phyloP scores from a whole-genome alignment of 2,888 invertebrate species.

The Alloplasta piceator region DNA sequence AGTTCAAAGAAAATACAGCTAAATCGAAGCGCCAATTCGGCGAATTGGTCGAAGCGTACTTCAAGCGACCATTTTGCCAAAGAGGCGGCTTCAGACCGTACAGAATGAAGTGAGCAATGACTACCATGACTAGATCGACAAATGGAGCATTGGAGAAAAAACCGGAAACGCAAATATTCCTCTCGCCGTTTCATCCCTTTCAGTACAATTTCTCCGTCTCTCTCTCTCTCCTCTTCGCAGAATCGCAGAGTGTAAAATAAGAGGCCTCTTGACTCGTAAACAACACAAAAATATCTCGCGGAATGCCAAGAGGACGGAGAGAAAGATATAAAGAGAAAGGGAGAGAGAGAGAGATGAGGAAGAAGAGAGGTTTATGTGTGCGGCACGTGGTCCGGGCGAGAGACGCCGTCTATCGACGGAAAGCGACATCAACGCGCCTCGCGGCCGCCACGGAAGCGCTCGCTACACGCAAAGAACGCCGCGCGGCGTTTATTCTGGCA shows the following conservation, averaged over 20 bases:
- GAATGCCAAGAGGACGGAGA: constrained; percentile 11
- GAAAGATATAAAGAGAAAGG: not conserved
- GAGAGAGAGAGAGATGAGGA: constrained; percentile 1
- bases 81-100: no score
- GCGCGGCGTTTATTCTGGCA: not conserved
- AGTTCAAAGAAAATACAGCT: no score
- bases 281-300: constrained; percentile 38
- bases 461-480: not conserved
- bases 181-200: not conserved
- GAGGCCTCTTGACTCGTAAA: constrained; percentile 31
- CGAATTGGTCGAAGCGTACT: no score
- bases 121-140: no score
- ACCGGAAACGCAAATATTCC: no score
- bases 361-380: constrained; percentile 4
- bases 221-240: not conserved
- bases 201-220: not conserved
- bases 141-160: no score
- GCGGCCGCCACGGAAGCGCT: constrained; percentile 9
- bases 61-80: no score
- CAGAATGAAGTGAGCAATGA: no score
- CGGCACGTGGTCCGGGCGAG: constrained; percentile 51
- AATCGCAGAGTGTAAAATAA: not conserved
- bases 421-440: constrained; percentile 31
- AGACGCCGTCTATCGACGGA: constrained; percentile 51
- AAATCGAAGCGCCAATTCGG: no score